These are phyloP conservation scores for Amblyjoppa fuscipennis DNA, from an alignment of 2,888 invertebrate genomes.

Conservation along the genomic window DNA sequence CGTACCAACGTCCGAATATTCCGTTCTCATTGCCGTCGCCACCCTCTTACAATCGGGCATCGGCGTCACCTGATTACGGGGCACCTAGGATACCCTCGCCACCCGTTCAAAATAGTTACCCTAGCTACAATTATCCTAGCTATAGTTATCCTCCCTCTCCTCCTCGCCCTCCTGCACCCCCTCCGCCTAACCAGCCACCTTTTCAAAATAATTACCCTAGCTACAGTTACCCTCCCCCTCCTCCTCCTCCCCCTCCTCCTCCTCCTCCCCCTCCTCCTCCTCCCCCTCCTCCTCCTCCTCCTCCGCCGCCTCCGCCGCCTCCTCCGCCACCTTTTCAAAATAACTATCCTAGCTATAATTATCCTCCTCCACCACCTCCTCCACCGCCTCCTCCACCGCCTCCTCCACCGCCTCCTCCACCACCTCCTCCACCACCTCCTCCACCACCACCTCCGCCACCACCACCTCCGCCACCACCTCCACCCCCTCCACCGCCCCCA, in stretches of 20 bases:
- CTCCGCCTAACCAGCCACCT: constrained; percentile 40
- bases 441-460: constrained; percentile 53
- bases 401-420: constrained; percentile 36
- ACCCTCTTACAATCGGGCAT: constrained; percentile 48
- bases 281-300: background rate
- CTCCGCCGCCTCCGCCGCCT: constrained; percentile 38
- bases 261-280: no score
- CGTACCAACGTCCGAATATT: constrained; percentile 75
- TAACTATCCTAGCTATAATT: constrained; percentile 51
- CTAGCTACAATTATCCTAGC: constrained; percentile 52
- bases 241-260: constrained; percentile 49
- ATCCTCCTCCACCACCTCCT: constrained; percentile 54
- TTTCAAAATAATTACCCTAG: constrained; percentile 53
- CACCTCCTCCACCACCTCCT: constrained; percentile 24
- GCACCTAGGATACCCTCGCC: constrained; percentile 45
- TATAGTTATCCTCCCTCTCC: constrained; percentile 49
- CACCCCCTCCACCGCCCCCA: constrained; percentile 38
- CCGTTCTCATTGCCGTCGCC: constrained; percentile 74
- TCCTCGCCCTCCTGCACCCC: constrained; percentile 45
- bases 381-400: constrained; percentile 52
- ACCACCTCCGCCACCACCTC: constrained; percentile 40
- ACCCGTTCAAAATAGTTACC: constrained; percentile 50
- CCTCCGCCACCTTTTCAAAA: constrained; percentile 39
- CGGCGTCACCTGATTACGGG: constrained; percentile 58
- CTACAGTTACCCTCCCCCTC: constrained; percentile 49